Percentiles rank a stretch among this genome's conserved stretches.
Evolutionary conservation across 2,113 vertebrate species (phyloP).

Genomic region (Anoura caudifer): DNA sequence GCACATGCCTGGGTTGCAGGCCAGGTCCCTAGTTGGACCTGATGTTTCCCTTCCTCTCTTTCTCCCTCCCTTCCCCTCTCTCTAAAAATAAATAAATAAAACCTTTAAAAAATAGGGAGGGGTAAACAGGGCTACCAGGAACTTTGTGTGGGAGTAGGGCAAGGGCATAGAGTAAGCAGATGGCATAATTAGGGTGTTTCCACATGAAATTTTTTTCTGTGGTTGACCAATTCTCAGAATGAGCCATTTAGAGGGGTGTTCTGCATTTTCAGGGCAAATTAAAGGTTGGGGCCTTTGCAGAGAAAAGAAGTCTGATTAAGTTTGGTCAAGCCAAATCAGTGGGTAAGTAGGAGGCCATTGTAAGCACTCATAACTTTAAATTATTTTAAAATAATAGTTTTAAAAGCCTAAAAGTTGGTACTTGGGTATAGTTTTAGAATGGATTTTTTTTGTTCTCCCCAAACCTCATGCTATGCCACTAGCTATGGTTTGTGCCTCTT

Average conservation of each 20-base stretch:
- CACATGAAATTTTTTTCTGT: neutral
- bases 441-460: neutral
- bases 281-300: neutral
- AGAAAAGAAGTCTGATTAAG: neutral
- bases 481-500: neutral
- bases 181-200: neutral
- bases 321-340: neutral
- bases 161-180: neutral
- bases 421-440: neutral
- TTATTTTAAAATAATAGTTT: neutral
- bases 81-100: no score
- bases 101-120: neutral
- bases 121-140: neutral
- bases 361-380: neutral
- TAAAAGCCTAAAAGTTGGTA: neutral
- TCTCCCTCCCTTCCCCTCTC: no score
- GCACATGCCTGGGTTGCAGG: no score
- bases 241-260: neutral
- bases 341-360: neutral
- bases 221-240: neutral
- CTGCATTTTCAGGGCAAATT: neutral
- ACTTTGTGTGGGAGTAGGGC: neutral
- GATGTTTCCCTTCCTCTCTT: no score
- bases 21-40: no score
- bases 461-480: neutral